These are phyloP conservation scores for Serilophus lunatus DNA, from an alignment of 2,113 vertebrate genomes.

Conservation along the genomic window DNA sequence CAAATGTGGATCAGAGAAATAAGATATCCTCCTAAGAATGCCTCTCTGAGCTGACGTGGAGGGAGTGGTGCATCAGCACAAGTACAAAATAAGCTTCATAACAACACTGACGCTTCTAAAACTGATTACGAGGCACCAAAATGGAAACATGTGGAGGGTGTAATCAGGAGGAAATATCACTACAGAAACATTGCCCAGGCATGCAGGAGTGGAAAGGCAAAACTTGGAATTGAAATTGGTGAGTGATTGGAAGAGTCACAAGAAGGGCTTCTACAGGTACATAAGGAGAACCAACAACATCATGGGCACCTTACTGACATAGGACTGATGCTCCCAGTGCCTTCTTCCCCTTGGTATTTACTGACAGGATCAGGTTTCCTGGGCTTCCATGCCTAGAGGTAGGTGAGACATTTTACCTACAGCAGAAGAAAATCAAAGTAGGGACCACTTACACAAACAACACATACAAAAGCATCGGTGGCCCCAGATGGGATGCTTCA, in stretches of 20 bases:
- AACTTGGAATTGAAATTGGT: not conserved
- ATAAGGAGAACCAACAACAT: not conserved
- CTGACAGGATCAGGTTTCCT: not conserved
- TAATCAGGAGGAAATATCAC: not conserved
- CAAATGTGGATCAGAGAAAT: not conserved
- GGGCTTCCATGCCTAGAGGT: not conserved
- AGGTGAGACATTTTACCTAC: not conserved
- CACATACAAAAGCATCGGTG: not conserved
- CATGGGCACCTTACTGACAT: not conserved
- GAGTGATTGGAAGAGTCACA: not conserved
- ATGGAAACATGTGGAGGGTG: not conserved
- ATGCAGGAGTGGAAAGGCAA: not conserved
- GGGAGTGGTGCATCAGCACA: not conserved
- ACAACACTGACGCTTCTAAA: not conserved
- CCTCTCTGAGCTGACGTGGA: not conserved
- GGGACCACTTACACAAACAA: not conserved
- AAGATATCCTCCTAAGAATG: not conserved
- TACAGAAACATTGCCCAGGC: not conserved
- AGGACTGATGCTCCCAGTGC: not conserved
- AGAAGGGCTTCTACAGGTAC: not conserved
- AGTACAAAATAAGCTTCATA: not conserved
- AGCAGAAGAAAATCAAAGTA: not conserved
- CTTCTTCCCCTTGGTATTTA: not conserved
- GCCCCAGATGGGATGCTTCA: not conserved
- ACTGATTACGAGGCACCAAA: not conserved